A percentile compares a stretch with the other conserved stretches of the same genome.
Conservation (phyloP, 2,888 invertebrate species). For the Eupithecia inturbata region DNA sequence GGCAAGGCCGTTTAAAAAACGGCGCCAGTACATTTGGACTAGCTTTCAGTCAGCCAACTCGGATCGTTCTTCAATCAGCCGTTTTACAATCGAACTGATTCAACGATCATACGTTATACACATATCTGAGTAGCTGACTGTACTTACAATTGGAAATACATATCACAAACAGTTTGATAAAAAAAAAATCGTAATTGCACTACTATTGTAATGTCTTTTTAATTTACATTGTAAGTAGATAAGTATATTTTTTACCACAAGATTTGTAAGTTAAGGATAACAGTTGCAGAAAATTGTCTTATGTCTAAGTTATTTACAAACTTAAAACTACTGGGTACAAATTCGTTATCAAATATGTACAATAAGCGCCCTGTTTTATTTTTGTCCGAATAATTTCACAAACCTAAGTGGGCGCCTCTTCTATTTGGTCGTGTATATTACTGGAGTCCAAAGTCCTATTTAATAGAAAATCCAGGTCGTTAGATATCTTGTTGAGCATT, state of each 20-base stretch:
- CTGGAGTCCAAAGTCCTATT: constrained; percentile 84
- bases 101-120: not conserved
- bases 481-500: constrained; percentile 91
- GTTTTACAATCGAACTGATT: not conserved
- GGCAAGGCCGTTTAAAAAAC: too few relatives aligned
- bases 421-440: constrained; percentile 64
- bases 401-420: constrained; percentile 73
- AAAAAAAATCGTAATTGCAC: constrained; percentile 18
- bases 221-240: not conserved
- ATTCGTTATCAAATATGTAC: constrained; percentile 42
- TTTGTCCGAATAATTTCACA: constrained; percentile 42
- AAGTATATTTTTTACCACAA: constrained; percentile 5
- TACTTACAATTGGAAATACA: constrained; percentile 13
- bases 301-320: constrained; percentile 22
- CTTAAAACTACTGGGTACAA: constrained; percentile 35
- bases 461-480: constrained; percentile 91
- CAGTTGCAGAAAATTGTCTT: constrained; percentile 15
- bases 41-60: too few relatives aligned
- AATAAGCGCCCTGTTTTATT: constrained; percentile 62
- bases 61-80: too few relatives aligned
- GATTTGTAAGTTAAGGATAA: constrained; percentile 13
- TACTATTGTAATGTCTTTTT: not conserved
- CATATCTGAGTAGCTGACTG: not conserved
- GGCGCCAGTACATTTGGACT: too few relatives aligned
- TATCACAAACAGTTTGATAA: constrained; percentile 41